Base-by-base conservation (phyloP, 2,888 invertebrate genomes). In the Osedax frankpressi region DNA sequence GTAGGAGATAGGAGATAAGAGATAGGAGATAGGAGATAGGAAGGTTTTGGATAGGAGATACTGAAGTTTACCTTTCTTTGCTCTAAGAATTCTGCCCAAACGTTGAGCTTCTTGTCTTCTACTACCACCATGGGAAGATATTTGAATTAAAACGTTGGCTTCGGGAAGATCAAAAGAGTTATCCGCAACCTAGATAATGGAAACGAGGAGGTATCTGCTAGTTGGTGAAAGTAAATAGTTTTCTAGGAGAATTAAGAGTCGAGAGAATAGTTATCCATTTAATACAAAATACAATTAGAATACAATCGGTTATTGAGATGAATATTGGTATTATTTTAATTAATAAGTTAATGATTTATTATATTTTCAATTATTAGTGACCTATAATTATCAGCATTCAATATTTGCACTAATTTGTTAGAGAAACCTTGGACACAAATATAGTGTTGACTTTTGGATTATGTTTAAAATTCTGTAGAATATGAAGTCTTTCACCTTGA, bases 151-250 rank as follows among this genome's bases (percentile, higher is more conserved):
- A 0, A 99, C 98, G 84, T 98, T 98, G 0, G 98, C 98, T 86
- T 99, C 98, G 0, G 98, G 98, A 81, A 98, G 88, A 88, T 98
- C 98, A 84, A 99, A 99, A 73, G 96, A 97, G 0, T 97, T 99
- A 82, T 99, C 98, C 0, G 98, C 98, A 3, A 98, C 86, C 85
- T 86, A 44, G 44, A 19, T 6, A 19, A 19, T 44, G 44, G n/a
- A n/a, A n/a, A n/a, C n/a, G n/a, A n/a, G n/a, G n/a, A n/a, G n/a
- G n/a, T n/a, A n/a, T n/a, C n/a, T n/a, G n/a, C n/a, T n/a, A n/a
- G n/a, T n/a, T n/a, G n/a, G n/a, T n/a, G n/a, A n/a, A n/a, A n/a
- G n/a, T n/a, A n/a, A n/a, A n/a, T n/a, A n/a, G n/a, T n/a, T n/a
- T n/a, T n/a, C n/a, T n/a, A n/a, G n/a, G n/a, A n/a, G n/a, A n/a